Percentiles rank a stretch among this genome's conserved stretches.
Evolutionary conservation across 2,888 invertebrate species (phyloP).

Genomic region (Tipula lateralis): DNA sequence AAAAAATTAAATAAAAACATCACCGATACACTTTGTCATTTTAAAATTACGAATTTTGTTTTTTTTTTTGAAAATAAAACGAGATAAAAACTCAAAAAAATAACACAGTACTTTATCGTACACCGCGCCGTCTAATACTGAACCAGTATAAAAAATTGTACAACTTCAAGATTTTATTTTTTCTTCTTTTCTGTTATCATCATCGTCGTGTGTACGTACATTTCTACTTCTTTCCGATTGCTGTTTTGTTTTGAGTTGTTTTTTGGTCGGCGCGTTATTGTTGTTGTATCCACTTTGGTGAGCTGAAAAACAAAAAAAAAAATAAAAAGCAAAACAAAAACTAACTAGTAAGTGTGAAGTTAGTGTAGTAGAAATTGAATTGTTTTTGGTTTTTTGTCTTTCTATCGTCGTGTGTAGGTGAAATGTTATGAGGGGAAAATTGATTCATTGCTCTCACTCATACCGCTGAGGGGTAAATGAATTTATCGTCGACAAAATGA

Average conservation of each 20-base stretch:
- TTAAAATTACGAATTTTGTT: background rate
- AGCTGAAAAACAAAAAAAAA: background rate
- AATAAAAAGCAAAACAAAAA: background rate
- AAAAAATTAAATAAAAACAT: background rate
- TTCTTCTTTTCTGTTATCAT: background rate
- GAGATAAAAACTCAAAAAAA: background rate
- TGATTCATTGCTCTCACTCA: background rate
- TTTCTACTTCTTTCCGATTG: slow-evolving; percentile 11
- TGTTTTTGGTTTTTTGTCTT: background rate
- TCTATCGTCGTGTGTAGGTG: background rate
- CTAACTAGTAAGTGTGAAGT: background rate
- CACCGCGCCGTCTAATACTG: background rate
- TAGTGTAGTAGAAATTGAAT: slow-evolving; percentile 19
- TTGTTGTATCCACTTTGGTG: background rate
- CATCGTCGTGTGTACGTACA: background rate
- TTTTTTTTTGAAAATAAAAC: background rate
- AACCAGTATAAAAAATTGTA: background rate
- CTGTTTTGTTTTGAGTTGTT: background rate
- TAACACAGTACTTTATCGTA: background rate
- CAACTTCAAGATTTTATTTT: background rate
- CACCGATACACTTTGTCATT: background rate
- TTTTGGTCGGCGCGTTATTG: slow-evolving; percentile 6
- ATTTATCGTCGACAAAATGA: background rate
- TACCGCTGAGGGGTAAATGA: background rate
- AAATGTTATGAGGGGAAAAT: background rate